Base-by-base conservation (phyloP, 2,113 vertebrate species). In the Ammodramus savannarum region DNA sequence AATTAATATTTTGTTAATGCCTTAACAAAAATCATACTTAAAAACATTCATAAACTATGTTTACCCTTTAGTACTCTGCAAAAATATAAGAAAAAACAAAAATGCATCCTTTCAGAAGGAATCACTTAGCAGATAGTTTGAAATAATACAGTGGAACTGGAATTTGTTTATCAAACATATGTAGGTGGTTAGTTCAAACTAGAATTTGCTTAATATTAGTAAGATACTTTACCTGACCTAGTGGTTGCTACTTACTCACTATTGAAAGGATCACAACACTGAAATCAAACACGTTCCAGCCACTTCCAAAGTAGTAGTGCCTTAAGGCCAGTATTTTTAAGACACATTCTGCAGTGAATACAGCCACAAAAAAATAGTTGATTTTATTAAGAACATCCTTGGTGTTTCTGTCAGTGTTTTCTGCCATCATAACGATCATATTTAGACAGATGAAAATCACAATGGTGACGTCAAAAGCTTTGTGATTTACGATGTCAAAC, bases 281-380 rank as follows among this genome's bases (percentile, higher is more conserved):
- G 93, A 99, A 98, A 95, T 99, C 99, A 96, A 99, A 99, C 85
- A 99, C 97, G 49, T 99, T 99, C 99, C 99, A 99, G 74, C 98
- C 98, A 15, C 98, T 97, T 29, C 97, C 99, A 97, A 99, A 99
- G 98, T 98, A 99, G 94, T 99, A 99, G 31, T 98, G 98, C 49
- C 99, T 98, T 48, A 99, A 97, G 75, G 99, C 99, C 76, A 99
- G 92, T 39, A 99, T 96, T 97, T 99, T 99, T 82, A 99, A 92
- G 89, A 99, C 90, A 95, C 99, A 99, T 97, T 99, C 99, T 1
- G 93, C 91, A 73, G 98, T 98, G 97, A 99, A 99, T 95, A 99
- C 95, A 11, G 97, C 95, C 55, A 99, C 99, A 96, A 99, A 99
- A 93, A 94, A 97, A 67, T 96, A 67, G 97, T 99, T 99, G 96